Percentiles rank a stretch among this genome's conserved stretches.
phyloP scores from a whole-genome alignment of 2,113 vertebrate genomes.

The Nannospalax galili region DNA sequence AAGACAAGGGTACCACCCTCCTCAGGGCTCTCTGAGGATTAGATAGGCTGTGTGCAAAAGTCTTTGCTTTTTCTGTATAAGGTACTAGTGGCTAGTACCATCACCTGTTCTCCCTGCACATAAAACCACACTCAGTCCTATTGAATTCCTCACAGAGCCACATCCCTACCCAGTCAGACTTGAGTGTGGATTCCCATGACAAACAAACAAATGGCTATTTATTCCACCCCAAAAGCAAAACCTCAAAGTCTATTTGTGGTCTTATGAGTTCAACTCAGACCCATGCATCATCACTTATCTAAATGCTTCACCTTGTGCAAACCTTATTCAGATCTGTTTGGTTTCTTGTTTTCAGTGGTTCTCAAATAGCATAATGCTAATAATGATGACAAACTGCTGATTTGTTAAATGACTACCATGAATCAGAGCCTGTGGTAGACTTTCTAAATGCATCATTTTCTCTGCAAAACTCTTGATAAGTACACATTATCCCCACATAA shows the following conservation, averaged over 20 bases:
- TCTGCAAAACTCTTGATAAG: not conserved
- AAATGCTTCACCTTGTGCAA: not conserved
- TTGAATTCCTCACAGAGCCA: not conserved
- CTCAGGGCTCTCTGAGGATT: not conserved
- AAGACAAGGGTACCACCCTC: not conserved
- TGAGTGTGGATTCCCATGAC: not conserved
- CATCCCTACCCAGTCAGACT: not conserved
- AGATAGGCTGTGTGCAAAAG: not conserved
- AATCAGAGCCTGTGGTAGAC: not conserved
- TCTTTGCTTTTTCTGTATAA: not conserved
- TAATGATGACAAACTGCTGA: not conserved
- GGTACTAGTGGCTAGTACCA: not conserved
- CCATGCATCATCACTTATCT: not conserved
- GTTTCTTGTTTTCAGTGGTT: not conserved
- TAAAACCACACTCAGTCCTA: not conserved
- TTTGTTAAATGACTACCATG: not conserved
- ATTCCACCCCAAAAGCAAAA: not conserved
- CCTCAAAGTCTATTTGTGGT: not conserved
- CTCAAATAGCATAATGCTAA: not conserved
- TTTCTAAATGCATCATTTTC: not conserved
- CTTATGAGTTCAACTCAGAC: not conserved
- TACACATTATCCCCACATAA: not conserved
- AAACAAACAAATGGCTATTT: not conserved
- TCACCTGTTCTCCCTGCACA: not conserved
- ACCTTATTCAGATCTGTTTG: not conserved